phyloP scores from a whole-genome alignment of 2,888 invertebrate species.

The Adineta ricciae region DNA sequence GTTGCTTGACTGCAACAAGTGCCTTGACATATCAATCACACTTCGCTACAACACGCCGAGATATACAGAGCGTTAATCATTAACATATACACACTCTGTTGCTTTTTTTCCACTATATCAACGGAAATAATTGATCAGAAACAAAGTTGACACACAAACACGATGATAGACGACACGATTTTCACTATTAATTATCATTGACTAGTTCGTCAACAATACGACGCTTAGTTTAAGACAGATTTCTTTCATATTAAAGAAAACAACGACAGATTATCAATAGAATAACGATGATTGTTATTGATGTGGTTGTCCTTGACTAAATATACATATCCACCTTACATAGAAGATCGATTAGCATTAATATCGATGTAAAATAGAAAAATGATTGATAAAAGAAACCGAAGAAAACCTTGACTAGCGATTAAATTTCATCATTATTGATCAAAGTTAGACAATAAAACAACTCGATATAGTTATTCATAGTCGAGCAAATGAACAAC shows the following conservation, averaged over 20 bases:
- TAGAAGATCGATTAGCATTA: not conserved
- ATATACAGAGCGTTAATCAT: not conserved
- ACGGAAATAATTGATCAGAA: not conserved
- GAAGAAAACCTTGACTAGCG: conserved; percentile 1
- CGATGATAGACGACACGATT: not conserved
- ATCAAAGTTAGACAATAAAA: not conserved
- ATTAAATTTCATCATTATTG: not conserved
- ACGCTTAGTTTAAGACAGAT: too few relatives aligned
- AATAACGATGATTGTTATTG: not conserved
- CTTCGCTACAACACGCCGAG: not conserved
- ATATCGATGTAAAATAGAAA: not conserved
- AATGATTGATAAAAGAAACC: not conserved
- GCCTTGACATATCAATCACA: not conserved
- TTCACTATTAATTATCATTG: not conserved
- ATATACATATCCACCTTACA: not conserved
- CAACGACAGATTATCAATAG: not conserved
- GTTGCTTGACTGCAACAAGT: not conserved
- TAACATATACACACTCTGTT: not conserved
- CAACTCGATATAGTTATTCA: not conserved
- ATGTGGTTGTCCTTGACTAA: not conserved
- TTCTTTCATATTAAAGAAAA: too few relatives aligned
- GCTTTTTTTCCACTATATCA: not conserved
- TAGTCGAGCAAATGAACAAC: not conserved
- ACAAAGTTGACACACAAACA: not conserved
- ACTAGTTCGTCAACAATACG: not conserved